phyloP scores from a whole-genome alignment of 2,797 vertebrate species.

The Eremophila alpestris region DNA sequence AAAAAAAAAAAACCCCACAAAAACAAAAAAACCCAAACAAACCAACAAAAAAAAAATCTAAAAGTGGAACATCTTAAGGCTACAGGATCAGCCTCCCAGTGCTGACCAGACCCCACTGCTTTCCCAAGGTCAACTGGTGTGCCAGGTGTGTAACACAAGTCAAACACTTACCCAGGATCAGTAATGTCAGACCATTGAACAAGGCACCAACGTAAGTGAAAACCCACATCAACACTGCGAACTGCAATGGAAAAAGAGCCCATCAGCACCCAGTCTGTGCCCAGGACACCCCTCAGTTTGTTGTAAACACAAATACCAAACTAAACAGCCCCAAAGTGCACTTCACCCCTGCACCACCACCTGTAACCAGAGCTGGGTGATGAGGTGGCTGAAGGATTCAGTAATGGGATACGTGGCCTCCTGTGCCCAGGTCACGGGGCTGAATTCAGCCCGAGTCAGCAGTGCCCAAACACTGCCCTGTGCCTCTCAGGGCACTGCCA shows the following conservation, averaged over 20 bases:
- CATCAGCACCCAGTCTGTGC: background rate
- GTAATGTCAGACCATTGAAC: constrained; percentile 95
- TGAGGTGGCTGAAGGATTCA: background rate
- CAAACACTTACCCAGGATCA: constrained; percentile 91
- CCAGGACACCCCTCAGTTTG: background rate
- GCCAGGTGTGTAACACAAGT: background rate
- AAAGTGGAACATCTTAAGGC: no score
- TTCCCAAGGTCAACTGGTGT: background rate
- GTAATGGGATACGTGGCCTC: background rate
- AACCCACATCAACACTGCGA: constrained; percentile 96
- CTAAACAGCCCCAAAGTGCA: background rate
- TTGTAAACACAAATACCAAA: background rate
- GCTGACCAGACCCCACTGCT: background rate
- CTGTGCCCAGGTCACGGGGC: background rate
- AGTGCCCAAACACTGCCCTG: background rate
- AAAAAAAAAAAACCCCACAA: no score
- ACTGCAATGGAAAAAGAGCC: constrained; percentile 74
- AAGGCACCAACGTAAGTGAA: constrained; percentile 96
- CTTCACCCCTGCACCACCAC: background rate
- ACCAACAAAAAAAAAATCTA: no score
- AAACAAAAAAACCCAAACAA: no score
- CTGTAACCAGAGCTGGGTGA: background rate
- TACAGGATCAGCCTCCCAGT: background rate
- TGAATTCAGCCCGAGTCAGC: background rate
- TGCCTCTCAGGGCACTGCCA: background rate